phyloP scores from a whole-genome alignment of 1,140 invertebrate species.

The Pseudomyrmex concolor region DNA sequence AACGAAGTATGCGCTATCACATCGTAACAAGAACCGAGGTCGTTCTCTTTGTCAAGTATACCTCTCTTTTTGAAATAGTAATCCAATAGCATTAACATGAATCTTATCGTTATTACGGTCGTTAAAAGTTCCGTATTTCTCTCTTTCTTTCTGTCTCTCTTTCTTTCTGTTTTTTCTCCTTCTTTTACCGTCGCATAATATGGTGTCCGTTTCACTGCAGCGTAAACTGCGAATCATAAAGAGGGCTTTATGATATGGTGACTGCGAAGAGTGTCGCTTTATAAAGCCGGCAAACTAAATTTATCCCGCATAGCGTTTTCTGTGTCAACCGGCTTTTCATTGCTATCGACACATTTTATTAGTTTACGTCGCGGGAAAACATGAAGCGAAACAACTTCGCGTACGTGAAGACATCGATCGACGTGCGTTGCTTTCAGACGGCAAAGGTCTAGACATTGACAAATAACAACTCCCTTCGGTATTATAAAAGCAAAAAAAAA shows the following conservation, averaged over 20 bases:
- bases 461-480: not conserved
- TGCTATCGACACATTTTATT: conserved; percentile 50
- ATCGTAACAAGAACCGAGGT: too few species aligned
- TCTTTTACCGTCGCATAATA: not conserved
- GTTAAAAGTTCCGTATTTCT: too few species aligned
- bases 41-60: too few species aligned
- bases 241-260: not conserved
- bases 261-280: not conserved
- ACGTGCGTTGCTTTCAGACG: conserved; percentile 5
- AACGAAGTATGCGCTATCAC: too few species aligned
- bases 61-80: too few species aligned
- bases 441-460: conserved; percentile 22
- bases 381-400: not conserved
- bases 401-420: conserved; percentile 14
- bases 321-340: not conserved
- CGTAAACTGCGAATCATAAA: not conserved
- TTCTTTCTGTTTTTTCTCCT: not conserved
- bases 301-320: not conserved
- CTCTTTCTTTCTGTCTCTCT: too few species aligned
- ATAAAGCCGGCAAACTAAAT: conserved; percentile 16
- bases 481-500: conserved; percentile 25
- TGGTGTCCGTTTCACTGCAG: not conserved
- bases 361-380: conserved; percentile 23
- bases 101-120: too few species aligned
- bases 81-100: too few species aligned